Evolutionary conservation across 1,140 invertebrate genomes (phyloP), one percentile per base, ranked within the genome.

Genomic region (Drosophila rufa): DNA sequence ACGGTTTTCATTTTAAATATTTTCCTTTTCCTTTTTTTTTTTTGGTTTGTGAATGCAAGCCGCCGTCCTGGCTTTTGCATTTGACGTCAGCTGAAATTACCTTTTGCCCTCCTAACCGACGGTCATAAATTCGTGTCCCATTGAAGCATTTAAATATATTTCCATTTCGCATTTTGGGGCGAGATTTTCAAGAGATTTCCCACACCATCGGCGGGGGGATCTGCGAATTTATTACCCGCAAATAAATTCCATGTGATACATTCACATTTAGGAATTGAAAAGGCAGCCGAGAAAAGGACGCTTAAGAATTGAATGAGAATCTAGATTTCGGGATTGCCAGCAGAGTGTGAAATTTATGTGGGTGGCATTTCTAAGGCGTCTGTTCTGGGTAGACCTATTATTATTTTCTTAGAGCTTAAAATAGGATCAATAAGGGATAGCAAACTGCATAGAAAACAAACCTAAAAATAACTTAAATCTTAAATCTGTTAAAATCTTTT

Each of bases 71-170:
- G 25, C 62, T 70, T 83, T 84, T 89, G 80, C 77, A 75, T 84
- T 80, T 68, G 80, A 86, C 70, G 71, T 77, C 65, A 65, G 71
- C 47, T 64, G 43, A 40, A 69, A 69, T 61, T 62, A 69, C 65
- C 60, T 67, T 60, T 61, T 25, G 4, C 59, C 36, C 33, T 64
- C n/a, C 30, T 17, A 17, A 25, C 38, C 12, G 17, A 5, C 15
- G 69, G 55, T 40, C 77, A 87, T 80, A 89, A 83, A 89, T 89
- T 89, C 50, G 14, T 68, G 76, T 66, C 70, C 65, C 69, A 82
- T 79, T 75, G 68, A 81, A 67, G 68, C 60, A 70, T 85, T 85
- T 85, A 86, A 85, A 82, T 86, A 66, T 78, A 85, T 86, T 85
- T 85, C 46, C 81, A 76, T 81, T 65, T 47, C 42, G 60, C 22